Conservation (phyloP, 2,888 invertebrate genomes). For the Ochropleura leucogaster region DNA sequence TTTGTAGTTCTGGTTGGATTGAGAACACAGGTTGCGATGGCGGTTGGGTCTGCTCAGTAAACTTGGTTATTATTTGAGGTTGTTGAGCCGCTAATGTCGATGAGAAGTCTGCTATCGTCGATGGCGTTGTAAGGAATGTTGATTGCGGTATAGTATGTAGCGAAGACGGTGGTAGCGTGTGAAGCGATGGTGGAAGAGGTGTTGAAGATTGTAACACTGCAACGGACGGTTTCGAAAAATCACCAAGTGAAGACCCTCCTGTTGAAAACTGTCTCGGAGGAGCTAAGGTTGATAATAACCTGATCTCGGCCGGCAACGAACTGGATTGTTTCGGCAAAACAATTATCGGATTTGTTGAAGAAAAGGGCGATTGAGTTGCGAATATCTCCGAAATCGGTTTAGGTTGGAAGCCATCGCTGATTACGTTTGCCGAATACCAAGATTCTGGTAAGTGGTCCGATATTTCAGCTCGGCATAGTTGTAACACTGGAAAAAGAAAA, state of each 20-base stretch:
- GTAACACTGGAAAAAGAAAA: constrained; percentile 82
- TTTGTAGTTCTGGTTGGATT: constrained; percentile 22
- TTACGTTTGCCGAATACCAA: constrained; percentile 86
- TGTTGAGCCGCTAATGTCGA: constrained; percentile 37
- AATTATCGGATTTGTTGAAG: constrained; percentile 77
- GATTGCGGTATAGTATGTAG: constrained; percentile 20
- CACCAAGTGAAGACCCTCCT: constrained; percentile 26
- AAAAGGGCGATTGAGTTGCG: constrained; percentile 78
- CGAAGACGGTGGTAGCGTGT: constrained; percentile 28
- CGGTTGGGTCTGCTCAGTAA: constrained; percentile 42
- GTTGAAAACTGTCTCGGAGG: constrained; percentile 55
- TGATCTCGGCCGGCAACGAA: constrained; percentile 52
- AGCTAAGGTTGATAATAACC: constrained; percentile 62
- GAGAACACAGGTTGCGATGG: constrained; percentile 38
- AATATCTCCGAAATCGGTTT: constrained; percentile 85
- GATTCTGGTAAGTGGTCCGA: constrained; percentile 75
- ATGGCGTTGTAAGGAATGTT: constrained; percentile 22
- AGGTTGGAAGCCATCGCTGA: constrained; percentile 84
- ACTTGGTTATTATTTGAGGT: constrained; percentile 46
- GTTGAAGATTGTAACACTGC: constrained; percentile 46
- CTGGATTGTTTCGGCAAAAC: constrained; percentile 63
- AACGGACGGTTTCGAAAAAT: constrained; percentile 37
- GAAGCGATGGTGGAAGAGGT: constrained; percentile 39
- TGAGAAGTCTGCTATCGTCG: constrained; percentile 22
- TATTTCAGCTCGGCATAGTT: constrained; percentile 85